phyloP scores from a whole-genome alignment of 37 sponge, comb jelly and placozoan species.

The Oopsacas minuta region DNA sequence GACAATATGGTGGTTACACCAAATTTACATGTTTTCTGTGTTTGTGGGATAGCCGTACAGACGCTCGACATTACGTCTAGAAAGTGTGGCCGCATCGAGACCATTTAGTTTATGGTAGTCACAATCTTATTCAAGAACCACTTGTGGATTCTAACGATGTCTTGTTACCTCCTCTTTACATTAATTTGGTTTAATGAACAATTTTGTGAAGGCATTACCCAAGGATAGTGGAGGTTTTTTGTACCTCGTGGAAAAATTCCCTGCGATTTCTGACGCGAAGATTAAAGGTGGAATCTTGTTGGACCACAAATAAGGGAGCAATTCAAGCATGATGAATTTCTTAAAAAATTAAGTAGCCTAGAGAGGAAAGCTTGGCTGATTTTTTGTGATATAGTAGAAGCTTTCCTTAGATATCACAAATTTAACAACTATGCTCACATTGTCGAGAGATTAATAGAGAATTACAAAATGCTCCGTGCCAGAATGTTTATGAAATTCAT shows the following conservation, averaged over 20 bases:
- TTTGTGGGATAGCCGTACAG: slow-evolving; percentile 4
- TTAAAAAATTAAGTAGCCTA: too few species aligned
- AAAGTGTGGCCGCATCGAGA: background rate
- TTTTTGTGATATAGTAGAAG: too few species aligned
- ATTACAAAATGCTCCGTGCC: too few species aligned
- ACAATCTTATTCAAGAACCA: background rate
- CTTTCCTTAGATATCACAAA: too few species aligned
- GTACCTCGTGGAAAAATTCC: background rate
- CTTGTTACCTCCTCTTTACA: background rate
- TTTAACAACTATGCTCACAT: too few species aligned
- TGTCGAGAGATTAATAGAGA: too few species aligned
- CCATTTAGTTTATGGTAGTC: background rate
- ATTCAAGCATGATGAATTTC: background rate
- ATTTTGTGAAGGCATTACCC: background rate
- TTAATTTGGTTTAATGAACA: slow-evolving; percentile 12
- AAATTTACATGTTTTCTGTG: background rate
- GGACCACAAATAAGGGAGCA: background rate
- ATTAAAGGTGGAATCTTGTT: background rate
- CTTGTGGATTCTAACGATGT: background rate
- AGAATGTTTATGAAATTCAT: too few species aligned
- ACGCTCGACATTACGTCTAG: background rate
- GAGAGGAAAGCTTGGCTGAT: too few species aligned
- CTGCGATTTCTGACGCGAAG: background rate
- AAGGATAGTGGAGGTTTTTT: background rate
- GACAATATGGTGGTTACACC: background rate